Base-by-base conservation (phyloP, 2,888 invertebrate genomes). In the Leptopilina drosophilae region DNA sequence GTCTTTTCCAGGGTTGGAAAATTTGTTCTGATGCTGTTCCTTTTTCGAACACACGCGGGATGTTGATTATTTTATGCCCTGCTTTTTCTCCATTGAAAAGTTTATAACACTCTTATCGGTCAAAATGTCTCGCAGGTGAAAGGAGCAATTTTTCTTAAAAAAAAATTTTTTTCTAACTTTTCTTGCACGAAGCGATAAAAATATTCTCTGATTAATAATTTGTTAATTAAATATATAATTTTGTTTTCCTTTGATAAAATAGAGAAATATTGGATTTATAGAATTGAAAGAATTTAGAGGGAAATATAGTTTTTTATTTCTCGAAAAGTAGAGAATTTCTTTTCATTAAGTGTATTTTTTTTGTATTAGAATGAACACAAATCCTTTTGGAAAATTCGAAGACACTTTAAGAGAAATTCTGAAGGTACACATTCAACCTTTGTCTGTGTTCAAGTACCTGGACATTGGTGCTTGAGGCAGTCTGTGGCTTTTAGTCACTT, bases 1-100 rank as follows among this genome's bases (percentile, higher is more conserved):
- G 78, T 81, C 81, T 83, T 81, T 76, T 80, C 49, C 49, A 49
- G 79, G 78, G 49, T 79, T 77, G 82, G 78, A 83, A 84, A 84
- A 82, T 82, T 82, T 77, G 78, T 77, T 82, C 82, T 81, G 82
- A 77, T 80, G 80, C 80, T 79, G 62, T 69, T 53, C 77, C 76
- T n/a, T 75, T 20, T 42, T 75, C 46, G 12, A 65, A 49, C 65
- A 75, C 59, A 53, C 66, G 76, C 64, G 64, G 26, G 64, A 64
- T 64, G 64, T 64, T 64, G 76, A 64, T 65, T 77, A 64, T 67
- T 56, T 77, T 66, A 66, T 66, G 33, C 56, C 40, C 62, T 67
- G 67, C 42, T 67, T 77, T 77, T 56, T 56, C 67, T 69, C 12
- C 40, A 76, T 76, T 64, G 76, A 46, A 76, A 76, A 76, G 46